These are phyloP conservation scores for Drosophila nr. perissopoda DNA, from an alignment of 2,888 invertebrate genomes.

Conservation along the genomic window DNA sequence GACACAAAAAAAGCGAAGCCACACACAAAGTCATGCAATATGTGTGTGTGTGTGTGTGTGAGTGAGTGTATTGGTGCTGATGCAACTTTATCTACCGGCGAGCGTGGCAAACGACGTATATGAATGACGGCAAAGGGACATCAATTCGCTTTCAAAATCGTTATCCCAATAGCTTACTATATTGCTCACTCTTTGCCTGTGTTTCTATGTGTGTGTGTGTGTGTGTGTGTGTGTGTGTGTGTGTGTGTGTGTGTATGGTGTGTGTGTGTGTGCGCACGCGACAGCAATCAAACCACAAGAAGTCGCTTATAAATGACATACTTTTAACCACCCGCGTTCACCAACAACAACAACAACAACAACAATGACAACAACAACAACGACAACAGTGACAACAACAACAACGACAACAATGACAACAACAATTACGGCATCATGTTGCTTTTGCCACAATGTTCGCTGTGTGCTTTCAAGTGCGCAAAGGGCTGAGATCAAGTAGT, in stretches of 20 bases:
- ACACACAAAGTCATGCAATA: conserved; percentile 36
- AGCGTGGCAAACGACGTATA: conserved; percentile 43
- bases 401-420: conserved; percentile 9
- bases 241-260: conserved; percentile 10
- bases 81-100: conserved; percentile 53
- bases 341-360: conserved; percentile 14
- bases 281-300: conserved; percentile 52
- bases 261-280: conserved; percentile 21
- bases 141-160: conserved; percentile 65
- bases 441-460: conserved; percentile 51
- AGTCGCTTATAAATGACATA: conserved; percentile 57
- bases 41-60: conserved; percentile 15
- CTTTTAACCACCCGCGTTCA: conserved; percentile 35
- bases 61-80: conserved; percentile 19
- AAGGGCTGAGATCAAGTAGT: conserved; percentile 25
- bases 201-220: conserved; percentile 5
- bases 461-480: conserved; percentile 54
- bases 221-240: conserved; percentile 16
- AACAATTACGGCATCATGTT: conserved; percentile 51
- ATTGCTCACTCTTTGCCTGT: conserved; percentile 3
- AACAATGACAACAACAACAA: neutral
- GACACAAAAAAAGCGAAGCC: conserved; percentile 36
- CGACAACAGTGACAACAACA: conserved; percentile 13
- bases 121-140: conserved; percentile 67
- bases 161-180: conserved; percentile 33